Conservation (phyloP, 2,888 invertebrate species). For the Quadriops clusia region DNA sequence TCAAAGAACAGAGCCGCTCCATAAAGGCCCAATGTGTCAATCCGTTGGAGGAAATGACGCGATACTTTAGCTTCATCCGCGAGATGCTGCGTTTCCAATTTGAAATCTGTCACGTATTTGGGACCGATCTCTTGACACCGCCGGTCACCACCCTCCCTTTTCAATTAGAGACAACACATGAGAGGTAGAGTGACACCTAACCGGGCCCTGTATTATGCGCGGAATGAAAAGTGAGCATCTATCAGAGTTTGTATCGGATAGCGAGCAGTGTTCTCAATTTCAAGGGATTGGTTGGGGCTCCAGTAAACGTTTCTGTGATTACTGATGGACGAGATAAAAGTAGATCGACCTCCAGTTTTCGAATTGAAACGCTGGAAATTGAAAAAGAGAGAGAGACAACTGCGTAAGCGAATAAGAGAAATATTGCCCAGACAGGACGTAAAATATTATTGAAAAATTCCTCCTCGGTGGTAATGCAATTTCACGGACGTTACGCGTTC, state of each 20-base stretch:
- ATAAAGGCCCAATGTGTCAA: too few relatives aligned
- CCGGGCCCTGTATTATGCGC: constrained; percentile 12
- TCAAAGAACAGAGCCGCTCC: too few relatives aligned
- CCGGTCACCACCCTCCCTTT: constrained; percentile 23
- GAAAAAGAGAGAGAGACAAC: constrained; percentile 25
- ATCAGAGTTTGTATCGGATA: constrained; percentile 18
- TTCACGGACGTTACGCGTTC: constrained; percentile 5
- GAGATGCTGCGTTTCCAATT: too few relatives aligned
- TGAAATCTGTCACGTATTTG: constrained; percentile 50
- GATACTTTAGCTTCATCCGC: too few relatives aligned
- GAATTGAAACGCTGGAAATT: constrained; percentile 33
- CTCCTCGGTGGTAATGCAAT: constrained; percentile 21
- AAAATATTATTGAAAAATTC: constrained; percentile 32
- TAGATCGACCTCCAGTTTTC: constrained; percentile 30
- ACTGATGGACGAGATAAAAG: constrained; percentile 32
- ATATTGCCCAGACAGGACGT: constrained; percentile 27
- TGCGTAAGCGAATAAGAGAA: constrained; percentile 25
- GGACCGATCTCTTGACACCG: constrained; percentile 41
- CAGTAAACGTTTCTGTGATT: constrained; percentile 27
- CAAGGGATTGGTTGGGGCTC: constrained; percentile 21
- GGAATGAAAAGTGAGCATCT: constrained; percentile 17
- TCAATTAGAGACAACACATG: constrained; percentile 22
- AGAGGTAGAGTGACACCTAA: constrained; percentile 15
- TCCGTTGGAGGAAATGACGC: too few relatives aligned
- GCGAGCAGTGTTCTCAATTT: constrained; percentile 19